Evolutionary conservation across 2,888 invertebrate species (phyloP).

Genomic region (Ornithoptera alexandrae): DNA sequence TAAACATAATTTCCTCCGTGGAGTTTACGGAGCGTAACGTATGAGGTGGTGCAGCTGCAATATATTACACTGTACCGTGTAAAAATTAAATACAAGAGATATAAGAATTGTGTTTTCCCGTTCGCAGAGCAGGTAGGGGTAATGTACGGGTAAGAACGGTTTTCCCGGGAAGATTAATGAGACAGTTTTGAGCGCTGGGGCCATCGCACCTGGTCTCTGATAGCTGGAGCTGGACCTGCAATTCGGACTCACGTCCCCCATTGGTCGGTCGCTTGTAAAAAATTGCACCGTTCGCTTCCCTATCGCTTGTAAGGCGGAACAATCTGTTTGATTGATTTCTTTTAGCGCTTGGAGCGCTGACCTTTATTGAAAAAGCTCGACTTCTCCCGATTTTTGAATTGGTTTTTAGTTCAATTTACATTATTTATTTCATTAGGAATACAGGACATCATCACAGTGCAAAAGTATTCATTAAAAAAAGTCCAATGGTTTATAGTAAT

Average conservation of each 20-base stretch:
- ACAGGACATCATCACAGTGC: no score
- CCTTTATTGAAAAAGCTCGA: neutral
- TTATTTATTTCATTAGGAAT: no score
- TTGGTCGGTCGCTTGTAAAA: slow-evolving; percentile 32
- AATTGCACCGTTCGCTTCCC: slow-evolving; percentile 31
- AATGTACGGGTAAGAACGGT: slow-evolving; percentile 43
- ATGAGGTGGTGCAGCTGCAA: slow-evolving; percentile 24
- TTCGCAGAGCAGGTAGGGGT: slow-evolving; percentile 34
- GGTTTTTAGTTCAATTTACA: no score
- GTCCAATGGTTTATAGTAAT: no score
- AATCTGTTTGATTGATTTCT: slow-evolving; percentile 28
- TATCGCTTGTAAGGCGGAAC: slow-evolving; percentile 16
- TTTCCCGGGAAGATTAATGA: slow-evolving; percentile 60
- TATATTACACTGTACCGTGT: slow-evolving; percentile 26
- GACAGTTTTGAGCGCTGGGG: slow-evolving; percentile 49
- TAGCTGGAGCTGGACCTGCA: slow-evolving; percentile 36
- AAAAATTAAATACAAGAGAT: slow-evolving; percentile 33
- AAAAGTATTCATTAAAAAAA: no score
- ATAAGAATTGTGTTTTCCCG: slow-evolving; percentile 33
- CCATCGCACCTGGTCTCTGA: slow-evolving; percentile 42
- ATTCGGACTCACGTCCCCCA: slow-evolving; percentile 34
- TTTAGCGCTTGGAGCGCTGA: slow-evolving; percentile 14
- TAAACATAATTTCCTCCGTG: slow-evolving; percentile 23
- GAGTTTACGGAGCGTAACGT: slow-evolving; percentile 30
- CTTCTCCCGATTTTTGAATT: no score